phyloP scores from a whole-genome alignment of 1,140 invertebrate species.

The Chironomus tepperi region DNA sequence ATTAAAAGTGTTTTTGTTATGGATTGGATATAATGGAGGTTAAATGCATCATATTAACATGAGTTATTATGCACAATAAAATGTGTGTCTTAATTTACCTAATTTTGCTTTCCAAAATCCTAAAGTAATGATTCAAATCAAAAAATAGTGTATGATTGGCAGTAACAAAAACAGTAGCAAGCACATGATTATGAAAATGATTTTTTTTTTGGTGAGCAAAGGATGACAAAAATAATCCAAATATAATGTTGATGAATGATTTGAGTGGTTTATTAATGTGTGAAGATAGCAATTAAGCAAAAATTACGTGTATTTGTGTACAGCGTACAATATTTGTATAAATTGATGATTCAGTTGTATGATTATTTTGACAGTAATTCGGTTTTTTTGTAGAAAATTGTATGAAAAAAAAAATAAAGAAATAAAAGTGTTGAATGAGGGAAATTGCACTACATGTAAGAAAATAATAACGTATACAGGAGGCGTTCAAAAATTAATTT shows the following conservation, averaged over 20 bases:
- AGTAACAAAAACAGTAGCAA: not conserved
- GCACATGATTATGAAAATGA: no score
- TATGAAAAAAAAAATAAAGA: no score
- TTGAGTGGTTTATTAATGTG: slow-evolving; percentile 31
- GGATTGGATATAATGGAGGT: not conserved
- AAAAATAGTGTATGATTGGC: not conserved
- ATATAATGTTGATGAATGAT: not conserved
- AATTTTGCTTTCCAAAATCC: slow-evolving; percentile 70
- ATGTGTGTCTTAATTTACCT: slow-evolving; percentile 48
- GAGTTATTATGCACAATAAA: not conserved
- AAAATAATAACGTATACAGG: no score
- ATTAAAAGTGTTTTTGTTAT: slow-evolving; percentile 24
- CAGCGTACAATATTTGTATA: no score
- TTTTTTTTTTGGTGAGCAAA: no score
- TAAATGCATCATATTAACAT: no score
- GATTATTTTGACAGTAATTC: not conserved
- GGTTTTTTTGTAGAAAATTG: no score
- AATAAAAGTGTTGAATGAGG: no score
- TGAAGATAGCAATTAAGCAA: not conserved
- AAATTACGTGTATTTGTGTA: no score
- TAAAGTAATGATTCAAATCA: slow-evolving; percentile 39
- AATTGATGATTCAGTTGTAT: not conserved
- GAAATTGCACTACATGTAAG: no score
- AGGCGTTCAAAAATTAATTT: no score
- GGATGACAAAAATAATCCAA: not conserved